Conservation (phyloP, 2,888 invertebrate genomes). For the Agrotis exclamationis region DNA sequence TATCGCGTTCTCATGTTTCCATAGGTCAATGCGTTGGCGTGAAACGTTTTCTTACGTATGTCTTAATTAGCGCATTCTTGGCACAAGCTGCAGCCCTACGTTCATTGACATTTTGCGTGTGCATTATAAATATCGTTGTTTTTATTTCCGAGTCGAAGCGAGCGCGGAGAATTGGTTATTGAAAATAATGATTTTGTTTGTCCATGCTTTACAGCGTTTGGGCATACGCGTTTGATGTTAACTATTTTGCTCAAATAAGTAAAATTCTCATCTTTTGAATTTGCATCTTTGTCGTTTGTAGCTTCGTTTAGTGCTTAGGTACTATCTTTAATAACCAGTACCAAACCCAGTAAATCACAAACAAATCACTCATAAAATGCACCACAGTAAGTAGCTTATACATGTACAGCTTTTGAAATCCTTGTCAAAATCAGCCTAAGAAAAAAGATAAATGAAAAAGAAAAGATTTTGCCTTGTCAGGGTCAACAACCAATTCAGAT, state of each 20-base stretch:
- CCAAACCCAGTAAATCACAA: no score
- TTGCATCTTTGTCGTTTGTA: background rate
- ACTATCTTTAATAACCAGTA: background rate
- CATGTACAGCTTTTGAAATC: no score
- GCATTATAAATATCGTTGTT: conserved; percentile 62
- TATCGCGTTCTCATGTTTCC: conserved; percentile 12
- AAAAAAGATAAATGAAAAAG: no score
- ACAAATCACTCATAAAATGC: no score
- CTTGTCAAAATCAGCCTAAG: no score
- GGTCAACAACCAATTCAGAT: conserved; percentile 7
- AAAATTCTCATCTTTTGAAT: background rate
- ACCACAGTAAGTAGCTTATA: background rate
- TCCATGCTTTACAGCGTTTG: conserved; percentile 21
- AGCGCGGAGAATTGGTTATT: conserved; percentile 46
- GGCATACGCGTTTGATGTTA: conserved; percentile 2
- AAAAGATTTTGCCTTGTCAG: background rate
- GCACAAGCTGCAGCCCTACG: conserved; percentile 65
- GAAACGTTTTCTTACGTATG: conserved; percentile 50
- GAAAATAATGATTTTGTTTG: conserved; percentile 51
- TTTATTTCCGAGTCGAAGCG: conserved; percentile 60
- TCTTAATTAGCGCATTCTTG: conserved; percentile 66
- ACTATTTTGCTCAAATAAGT: background rate
- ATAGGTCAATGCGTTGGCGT: conserved; percentile 52
- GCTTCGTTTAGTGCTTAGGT: background rate
- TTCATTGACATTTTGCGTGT: conserved; percentile 72